A percentile compares a stretch with the other conserved stretches of the same genome.
These are phyloP conservation scores for Bradypus variegatus DNA, from an alignment of 2,797 vertebrate species.

Conservation along the genomic window DNA sequence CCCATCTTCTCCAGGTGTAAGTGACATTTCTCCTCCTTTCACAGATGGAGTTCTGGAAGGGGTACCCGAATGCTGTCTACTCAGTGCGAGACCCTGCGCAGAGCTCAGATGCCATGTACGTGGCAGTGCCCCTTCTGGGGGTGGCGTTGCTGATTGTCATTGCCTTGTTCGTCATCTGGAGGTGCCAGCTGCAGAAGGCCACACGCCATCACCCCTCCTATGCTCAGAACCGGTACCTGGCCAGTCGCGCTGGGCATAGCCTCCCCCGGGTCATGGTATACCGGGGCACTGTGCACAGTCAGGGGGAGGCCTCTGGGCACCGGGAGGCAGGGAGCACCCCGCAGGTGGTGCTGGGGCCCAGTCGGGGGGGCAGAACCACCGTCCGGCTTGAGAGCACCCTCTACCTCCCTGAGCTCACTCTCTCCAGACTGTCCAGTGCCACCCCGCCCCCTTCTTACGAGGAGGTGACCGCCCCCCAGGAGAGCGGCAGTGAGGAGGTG, in stretches of 20 bases:
- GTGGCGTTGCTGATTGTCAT: slow-evolving; percentile 86
- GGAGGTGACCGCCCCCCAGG: slow-evolving; percentile 84
- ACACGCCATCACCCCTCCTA: slow-evolving; percentile 84
- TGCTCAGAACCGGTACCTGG: slow-evolving; percentile 84
- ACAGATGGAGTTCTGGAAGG: slow-evolving; percentile 91
- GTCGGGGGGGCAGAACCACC: slow-evolving; percentile 53
- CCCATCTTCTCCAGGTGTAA: neutral
- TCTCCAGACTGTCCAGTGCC: slow-evolving; percentile 81
- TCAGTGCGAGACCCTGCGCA: slow-evolving; percentile 76
- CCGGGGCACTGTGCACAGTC: slow-evolving; percentile 74
- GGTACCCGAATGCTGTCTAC: slow-evolving; percentile 81
- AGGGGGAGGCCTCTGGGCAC: slow-evolving; percentile 68
- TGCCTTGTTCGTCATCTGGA: slow-evolving; percentile 89
- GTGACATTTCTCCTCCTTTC: neutral
- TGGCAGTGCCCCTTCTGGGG: slow-evolving; percentile 85
- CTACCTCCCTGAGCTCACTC: slow-evolving; percentile 76
- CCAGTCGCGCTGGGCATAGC: slow-evolving; percentile 78
- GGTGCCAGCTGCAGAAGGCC: slow-evolving; percentile 88
- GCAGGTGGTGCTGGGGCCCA: slow-evolving; percentile 51
- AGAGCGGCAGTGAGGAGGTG: slow-evolving; percentile 84
- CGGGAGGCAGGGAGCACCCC: slow-evolving; percentile 58
- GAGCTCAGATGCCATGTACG: slow-evolving; percentile 80
- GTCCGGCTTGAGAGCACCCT: slow-evolving; percentile 72
- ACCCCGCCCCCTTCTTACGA: slow-evolving; percentile 88
- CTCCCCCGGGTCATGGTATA: slow-evolving; percentile 85